Conservation (phyloP, 2,888 invertebrate genomes). For the Cryptophagus acutangulus region DNA sequence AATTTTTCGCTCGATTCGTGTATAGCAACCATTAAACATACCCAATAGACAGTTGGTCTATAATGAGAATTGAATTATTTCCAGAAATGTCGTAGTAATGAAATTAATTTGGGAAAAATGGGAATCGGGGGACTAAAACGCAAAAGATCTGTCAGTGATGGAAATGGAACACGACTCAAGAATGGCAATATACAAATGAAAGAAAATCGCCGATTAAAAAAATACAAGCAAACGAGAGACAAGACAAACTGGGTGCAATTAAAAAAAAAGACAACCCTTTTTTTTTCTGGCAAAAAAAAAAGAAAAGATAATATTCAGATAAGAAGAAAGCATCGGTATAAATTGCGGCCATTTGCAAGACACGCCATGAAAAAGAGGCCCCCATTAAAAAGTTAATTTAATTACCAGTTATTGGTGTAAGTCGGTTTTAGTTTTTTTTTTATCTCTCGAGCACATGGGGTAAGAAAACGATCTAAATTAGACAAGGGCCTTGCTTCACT, state of each 20-base stretch:
- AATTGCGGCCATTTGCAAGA: slow-evolving; percentile 34
- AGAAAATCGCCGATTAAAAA: slow-evolving; percentile 37
- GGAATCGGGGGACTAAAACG: too few species aligned
- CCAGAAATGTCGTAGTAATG: too few species aligned
- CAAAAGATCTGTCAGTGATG: too few species aligned
- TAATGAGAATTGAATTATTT: too few species aligned
- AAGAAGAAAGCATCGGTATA: slow-evolving; percentile 38
- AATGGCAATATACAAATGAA: slow-evolving; percentile 30
- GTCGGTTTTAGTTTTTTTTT: slow-evolving; percentile 36
- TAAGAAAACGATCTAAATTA: slow-evolving; percentile 32
- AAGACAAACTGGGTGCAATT: slow-evolving; percentile 41
- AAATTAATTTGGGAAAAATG: too few species aligned
- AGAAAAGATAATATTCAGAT: slow-evolving; percentile 41
- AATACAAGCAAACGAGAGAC: slow-evolving; percentile 39
- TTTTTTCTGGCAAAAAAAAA: too few species aligned
- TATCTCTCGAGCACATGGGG: slow-evolving; percentile 23
- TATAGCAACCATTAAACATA: too few species aligned
- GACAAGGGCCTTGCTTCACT: slow-evolving; percentile 31
- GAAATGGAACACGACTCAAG: too few species aligned
- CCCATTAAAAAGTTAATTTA: slow-evolving; percentile 45
- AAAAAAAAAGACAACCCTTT: slow-evolving; percentile 40
- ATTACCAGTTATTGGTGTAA: slow-evolving; percentile 45
- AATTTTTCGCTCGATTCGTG: too few species aligned
- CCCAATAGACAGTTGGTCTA: too few species aligned
- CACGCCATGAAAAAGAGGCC: slow-evolving; percentile 36